Evolutionary conservation across 2,797 vertebrate species (phyloP), one percentile per base, ranked within the genome.

Genomic region (Lophotriccus pileatus): DNA sequence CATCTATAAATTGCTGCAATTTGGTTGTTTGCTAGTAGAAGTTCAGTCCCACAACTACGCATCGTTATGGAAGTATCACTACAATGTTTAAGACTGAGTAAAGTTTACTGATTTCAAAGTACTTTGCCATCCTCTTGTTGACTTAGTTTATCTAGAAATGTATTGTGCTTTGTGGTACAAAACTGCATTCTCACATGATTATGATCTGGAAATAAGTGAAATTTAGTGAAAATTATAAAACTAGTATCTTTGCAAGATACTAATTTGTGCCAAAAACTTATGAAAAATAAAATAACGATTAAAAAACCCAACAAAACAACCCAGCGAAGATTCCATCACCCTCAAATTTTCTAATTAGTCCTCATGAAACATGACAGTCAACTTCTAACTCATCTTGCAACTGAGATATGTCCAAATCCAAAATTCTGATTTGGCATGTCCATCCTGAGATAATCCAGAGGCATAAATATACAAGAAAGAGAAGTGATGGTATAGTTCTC

Each of bases 231-330:
- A 68, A 83, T 36, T 6, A 22, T 27, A 36, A 82, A 82, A 2
- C 3, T n/a, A 27, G 5, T 47, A 25, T 41, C 32, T 75, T 75
- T 72, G 39, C 21, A 84, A 92, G 53, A 59, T 47, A 62, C 3
- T 21, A 70, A 59, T 32, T 68, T 12, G 19, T 41, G 16, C 37
- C 24, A 74, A 63, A 91, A 93, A 17, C 3, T 37, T 32, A 21
- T 2, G 13, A 46, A 72, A 83, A 66, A 41, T 20, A 52, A 58
- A 64, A 39, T 34, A 22, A 64, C 24, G 20, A 11, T 11, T 56
- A n/a, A n/a, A 3, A n/a, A n/a, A 3, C 12, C 23, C 12, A 47
- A 36, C 56, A 43, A 15, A 0, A 4, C 32, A 22, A 1, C 7
- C 37, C 44, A 28, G 6, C 23, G 79, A 52, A 92, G 37, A 70